Evolutionary conservation across 2,888 invertebrate species (phyloP), one percentile per base, ranked within the genome.

Genomic region (Cryptocephalus moraei): DNA sequence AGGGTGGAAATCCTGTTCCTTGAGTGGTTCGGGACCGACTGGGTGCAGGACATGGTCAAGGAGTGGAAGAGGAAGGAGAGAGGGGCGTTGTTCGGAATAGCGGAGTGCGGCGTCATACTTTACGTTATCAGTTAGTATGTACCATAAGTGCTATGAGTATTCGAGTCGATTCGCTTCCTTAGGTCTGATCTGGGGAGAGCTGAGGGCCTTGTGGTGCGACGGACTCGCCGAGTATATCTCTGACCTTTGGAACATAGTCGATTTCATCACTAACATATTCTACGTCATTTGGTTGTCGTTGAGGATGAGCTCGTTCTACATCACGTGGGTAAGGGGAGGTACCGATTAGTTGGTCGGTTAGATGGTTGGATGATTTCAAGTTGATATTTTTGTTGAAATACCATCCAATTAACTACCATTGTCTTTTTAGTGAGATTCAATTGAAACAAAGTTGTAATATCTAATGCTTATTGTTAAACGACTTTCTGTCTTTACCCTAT

Each of bases 181-280:
- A 92, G 96, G 96, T 75, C 76, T 96, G 49, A 88, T 97, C 60
- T 92, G 93, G 82, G 86, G 87, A 33, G 97, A 99, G 76, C 84
- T 96, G 54, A 82, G 90, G 65, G 79, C 93, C 4, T 72, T 99
- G 9, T 97, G 95, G 86, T 79, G 84, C 2, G 89, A 87, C 46
- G 97, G 97, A 0, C 71, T 96, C 8, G 73, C 84, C 57, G 94
- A 95, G 56, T 99, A 99, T 67, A 80, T 91, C 40, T 86, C 86
- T 56, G 96, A 99, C 70, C 79, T 97, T 54, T 99, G 97, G 97
- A 97, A 99, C 67, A 91, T 97, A 51, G 87, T 97, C 4, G 97
- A 97, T 71, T 96, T 96, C 67, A 87, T 95, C 60, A 96, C 96
- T 8, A 96, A 97, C 68, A 82, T 89, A 59, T 88, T 97, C 62